phyloP scores from a whole-genome alignment of 1,140 invertebrate genomes.

The Daktulosphaira vitifoliae region DNA sequence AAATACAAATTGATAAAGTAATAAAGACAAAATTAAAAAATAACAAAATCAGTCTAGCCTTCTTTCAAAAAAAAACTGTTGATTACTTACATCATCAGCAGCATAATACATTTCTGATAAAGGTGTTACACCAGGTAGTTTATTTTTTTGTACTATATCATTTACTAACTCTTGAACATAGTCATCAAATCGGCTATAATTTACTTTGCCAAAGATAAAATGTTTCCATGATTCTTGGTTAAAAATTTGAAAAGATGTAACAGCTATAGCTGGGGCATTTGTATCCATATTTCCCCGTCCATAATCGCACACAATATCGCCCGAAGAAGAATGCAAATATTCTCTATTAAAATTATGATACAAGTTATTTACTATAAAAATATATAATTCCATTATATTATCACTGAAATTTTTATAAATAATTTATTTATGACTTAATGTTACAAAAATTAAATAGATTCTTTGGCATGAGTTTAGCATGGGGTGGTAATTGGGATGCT shows the following conservation, averaged over 20 bases:
- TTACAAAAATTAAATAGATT: too few species aligned
- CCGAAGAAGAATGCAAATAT: neutral
- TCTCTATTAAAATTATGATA: neutral
- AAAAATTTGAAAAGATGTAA: neutral
- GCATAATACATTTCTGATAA: neutral
- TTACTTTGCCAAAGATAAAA: conserved; percentile 10
- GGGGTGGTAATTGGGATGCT: too few species aligned
- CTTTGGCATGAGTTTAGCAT: too few species aligned
- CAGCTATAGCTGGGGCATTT: neutral
- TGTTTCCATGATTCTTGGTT: conserved; percentile 2
- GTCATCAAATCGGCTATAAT: neutral
- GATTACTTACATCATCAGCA: neutral
- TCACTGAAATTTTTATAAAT: too few species aligned
- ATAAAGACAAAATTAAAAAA: too few species aligned
- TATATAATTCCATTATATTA: too few species aligned
- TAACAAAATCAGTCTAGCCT: too few species aligned
- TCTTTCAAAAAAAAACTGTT: too few species aligned
- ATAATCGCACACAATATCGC: conserved; percentile 3
- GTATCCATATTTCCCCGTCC: neutral
- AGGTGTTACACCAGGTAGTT: neutral
- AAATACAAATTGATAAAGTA: too few species aligned
- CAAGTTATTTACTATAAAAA: too few species aligned
- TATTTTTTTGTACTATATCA: neutral
- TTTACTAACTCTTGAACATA: neutral
- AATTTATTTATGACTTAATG: too few species aligned